Percentiles rank a stretch among this genome's conserved stretches.
These are phyloP conservation scores for Gambusia holbrooki DNA, from an alignment of 2,113 vertebrate genomes.

Conservation along the genomic window DNA sequence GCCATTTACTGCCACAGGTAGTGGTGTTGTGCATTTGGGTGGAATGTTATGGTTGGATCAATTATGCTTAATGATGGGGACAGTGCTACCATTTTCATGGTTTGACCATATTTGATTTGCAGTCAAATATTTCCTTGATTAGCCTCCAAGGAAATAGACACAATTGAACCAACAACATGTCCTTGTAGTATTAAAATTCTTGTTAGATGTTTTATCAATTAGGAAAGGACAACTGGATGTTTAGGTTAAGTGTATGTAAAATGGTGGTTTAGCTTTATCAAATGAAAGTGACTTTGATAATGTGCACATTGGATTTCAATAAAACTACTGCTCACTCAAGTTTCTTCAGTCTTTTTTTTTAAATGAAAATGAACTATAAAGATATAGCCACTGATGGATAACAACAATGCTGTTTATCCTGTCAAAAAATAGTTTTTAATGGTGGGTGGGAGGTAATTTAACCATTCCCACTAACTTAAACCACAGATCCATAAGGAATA, in stretches of 20 bases:
- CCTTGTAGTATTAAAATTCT: background rate
- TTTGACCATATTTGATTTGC: constrained; percentile 15
- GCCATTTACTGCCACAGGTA: constrained; percentile 21
- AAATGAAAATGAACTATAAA: background rate
- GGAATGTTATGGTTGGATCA: constrained; percentile 11
- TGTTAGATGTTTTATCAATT: background rate
- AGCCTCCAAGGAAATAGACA: background rate
- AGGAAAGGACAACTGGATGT: constrained; percentile 11
- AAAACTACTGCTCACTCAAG: constrained; percentile 2
- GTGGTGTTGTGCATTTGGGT: constrained; percentile 1
- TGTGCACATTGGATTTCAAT: background rate
- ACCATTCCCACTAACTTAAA: too few relatives aligned
- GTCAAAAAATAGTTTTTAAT: background rate
- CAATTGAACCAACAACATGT: background rate
- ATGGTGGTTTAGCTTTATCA: constrained; percentile 8
- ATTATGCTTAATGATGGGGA: background rate
- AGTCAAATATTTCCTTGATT: background rate
- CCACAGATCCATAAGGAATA: background rate
- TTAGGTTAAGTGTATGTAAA: constrained; percentile 14
- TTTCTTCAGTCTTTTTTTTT: background rate
- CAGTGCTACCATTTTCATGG: background rate
- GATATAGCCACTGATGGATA: background rate
- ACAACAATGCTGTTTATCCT: background rate
- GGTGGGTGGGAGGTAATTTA: background rate
- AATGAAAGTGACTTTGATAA: background rate